Percentiles rank a stretch among this genome's conserved stretches.
Conservation (phyloP, 2,888 invertebrate genomes). For the Acheta domesticus region DNA sequence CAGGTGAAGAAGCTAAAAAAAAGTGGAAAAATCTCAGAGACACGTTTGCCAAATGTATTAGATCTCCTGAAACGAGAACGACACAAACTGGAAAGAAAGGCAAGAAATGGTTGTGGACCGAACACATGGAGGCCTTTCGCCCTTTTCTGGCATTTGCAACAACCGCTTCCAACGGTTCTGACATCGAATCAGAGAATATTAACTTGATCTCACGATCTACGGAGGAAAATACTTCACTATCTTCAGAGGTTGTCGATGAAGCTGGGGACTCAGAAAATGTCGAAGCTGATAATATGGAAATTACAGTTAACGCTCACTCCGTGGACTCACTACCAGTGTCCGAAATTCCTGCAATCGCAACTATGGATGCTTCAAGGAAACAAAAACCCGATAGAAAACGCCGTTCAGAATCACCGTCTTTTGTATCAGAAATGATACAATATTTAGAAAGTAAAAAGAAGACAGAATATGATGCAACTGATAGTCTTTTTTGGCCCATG, state of each 20-base stretch:
- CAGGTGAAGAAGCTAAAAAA: constrained; percentile 19
- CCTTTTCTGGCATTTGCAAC: neutral
- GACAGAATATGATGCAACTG: constrained; percentile 21
- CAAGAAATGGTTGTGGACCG: constrained; percentile 6
- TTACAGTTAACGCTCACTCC: neutral
- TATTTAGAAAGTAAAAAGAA: constrained; percentile 18
- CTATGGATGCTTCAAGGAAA: too few relatives aligned
- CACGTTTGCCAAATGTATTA: neutral
- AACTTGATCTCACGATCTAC: too few relatives aligned
- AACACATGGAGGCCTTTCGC: neutral
- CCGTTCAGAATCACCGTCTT: neutral
- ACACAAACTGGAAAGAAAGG: neutral
- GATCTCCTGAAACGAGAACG: too few relatives aligned
- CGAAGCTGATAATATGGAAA: neutral
- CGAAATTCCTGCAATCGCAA: neutral
- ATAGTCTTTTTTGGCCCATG: neutral
- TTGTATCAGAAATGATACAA: neutral
- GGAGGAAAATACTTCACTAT: too few relatives aligned
- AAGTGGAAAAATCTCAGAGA: constrained; percentile 2
- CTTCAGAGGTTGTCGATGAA: neutral
- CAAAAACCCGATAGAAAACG: neutral
- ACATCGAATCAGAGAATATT: too few relatives aligned
- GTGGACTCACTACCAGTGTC: too few relatives aligned
- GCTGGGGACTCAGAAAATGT: neutral
- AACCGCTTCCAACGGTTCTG: too few relatives aligned